phyloP scores from a whole-genome alignment of 2,113 vertebrate genomes.

The Leucopternis melanops region DNA sequence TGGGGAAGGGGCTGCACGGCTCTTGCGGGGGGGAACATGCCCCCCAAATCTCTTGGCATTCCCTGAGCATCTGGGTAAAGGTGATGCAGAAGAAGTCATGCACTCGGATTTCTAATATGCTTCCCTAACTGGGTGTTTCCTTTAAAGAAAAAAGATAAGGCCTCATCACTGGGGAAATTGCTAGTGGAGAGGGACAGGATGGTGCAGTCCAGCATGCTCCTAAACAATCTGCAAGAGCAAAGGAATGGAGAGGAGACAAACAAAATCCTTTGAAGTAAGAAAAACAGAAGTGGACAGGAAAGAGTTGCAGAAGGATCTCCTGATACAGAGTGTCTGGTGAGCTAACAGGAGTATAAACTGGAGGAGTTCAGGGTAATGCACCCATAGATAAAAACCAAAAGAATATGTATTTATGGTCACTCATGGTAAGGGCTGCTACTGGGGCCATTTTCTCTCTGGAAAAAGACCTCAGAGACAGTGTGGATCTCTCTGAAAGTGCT shows the following conservation, averaged over 20 bases:
- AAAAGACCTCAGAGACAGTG: neutral
- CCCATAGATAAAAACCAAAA: neutral
- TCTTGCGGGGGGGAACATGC: rapidly evolving
- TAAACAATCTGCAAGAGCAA: neutral
- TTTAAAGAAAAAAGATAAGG: neutral
- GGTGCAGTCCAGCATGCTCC: neutral
- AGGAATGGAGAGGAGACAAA: neutral
- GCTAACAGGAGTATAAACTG: neutral
- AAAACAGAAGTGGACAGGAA: neutral
- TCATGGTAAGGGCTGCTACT: neutral
- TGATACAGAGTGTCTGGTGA: neutral
- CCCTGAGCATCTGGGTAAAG: neutral
- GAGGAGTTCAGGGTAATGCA: neutral
- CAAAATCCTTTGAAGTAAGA: neutral
- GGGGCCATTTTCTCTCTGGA: neutral
- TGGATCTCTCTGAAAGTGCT: neutral
- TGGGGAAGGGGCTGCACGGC: neutral
- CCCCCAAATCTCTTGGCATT: neutral
- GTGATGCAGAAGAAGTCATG: neutral
- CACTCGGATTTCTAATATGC: neutral
- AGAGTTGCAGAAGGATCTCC: neutral
- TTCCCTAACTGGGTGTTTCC: neutral
- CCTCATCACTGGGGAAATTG: neutral
- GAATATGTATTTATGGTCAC: neutral
- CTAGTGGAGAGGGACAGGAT: neutral